A percentile compares a stretch with the other conserved stretches of the same genome.
Conservation (phyloP, 35 echinoderm and acorn worm species). For the Ophiothrix spiculata region DNA sequence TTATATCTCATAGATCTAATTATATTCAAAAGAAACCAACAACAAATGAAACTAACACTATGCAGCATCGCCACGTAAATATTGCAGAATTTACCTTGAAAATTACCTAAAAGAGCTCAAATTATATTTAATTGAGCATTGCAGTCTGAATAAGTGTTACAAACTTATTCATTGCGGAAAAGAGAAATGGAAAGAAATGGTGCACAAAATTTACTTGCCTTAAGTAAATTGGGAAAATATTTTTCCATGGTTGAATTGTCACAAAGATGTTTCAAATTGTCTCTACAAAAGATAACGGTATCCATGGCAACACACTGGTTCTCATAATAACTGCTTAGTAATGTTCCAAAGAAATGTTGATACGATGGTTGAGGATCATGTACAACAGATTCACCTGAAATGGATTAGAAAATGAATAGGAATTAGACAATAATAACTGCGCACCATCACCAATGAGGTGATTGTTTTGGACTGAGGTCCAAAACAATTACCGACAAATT, state of each 20-base stretch:
- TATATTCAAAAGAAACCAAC: too few relatives aligned
- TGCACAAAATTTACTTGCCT: constrained; percentile 39
- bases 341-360: constrained; percentile 67
- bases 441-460: too few relatives aligned
- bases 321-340: constrained; percentile 47
- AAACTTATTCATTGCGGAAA: background rate
- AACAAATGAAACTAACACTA: too few relatives aligned
- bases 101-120: too few relatives aligned
- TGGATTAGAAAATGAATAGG: constrained; percentile 48
- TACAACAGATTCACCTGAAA: constrained; percentile 67
- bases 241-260: constrained; percentile 71
- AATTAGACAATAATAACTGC: too few relatives aligned
- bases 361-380: constrained; percentile 57
- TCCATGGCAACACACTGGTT: constrained; percentile 77
- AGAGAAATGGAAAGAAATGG: background rate
- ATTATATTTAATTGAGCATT: background rate
- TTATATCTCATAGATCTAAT: too few relatives aligned
- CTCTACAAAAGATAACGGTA: constrained; percentile 57
- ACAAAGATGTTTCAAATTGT: constrained; percentile 82
- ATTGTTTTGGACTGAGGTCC: too few relatives aligned
- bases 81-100: too few relatives aligned
- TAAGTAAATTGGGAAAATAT: constrained; percentile 91
- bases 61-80: too few relatives aligned
- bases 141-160: background rate
- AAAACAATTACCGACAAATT: too few relatives aligned